phyloP scores from a whole-genome alignment of 2,797 vertebrate species.

The Pristis pectinata region DNA sequence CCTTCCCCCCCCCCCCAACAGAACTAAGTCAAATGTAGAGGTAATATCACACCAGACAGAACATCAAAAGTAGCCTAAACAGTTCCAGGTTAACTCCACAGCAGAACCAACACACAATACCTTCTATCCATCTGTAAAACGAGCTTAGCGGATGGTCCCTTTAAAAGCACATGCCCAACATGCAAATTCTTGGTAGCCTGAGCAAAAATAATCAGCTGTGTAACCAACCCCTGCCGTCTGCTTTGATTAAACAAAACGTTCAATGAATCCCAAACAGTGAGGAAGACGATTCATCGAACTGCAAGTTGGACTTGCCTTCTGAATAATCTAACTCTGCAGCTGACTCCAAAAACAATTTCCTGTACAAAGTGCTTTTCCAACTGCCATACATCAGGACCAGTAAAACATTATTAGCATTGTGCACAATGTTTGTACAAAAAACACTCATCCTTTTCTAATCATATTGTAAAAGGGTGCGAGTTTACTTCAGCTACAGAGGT shows the following conservation, averaged over 20 bases:
- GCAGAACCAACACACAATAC: neutral
- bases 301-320: neutral
- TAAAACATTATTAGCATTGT: neutral
- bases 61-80: neutral
- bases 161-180: neutral
- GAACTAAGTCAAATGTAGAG: neutral
- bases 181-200: neutral
- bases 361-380: neutral
- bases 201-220: no score
- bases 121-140: neutral
- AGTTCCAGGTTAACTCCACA: neutral
- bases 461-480: no score
- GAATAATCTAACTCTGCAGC: neutral
- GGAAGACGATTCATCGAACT: neutral
- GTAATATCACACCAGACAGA: neutral
- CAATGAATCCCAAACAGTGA: neutral
- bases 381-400: neutral
- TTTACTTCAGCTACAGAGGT: neutral
- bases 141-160: neutral
- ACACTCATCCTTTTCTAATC: neutral
- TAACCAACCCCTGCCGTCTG: neutral
- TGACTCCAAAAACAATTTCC: neutral
- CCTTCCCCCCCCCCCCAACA: neutral
- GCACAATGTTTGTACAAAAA: neutral
- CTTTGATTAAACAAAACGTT: neutral